Percentiles rank a stretch among this genome's conserved stretches.
phyloP scores from a whole-genome alignment of 1,140 invertebrate species.

The Neotoxoptera formosana region DNA sequence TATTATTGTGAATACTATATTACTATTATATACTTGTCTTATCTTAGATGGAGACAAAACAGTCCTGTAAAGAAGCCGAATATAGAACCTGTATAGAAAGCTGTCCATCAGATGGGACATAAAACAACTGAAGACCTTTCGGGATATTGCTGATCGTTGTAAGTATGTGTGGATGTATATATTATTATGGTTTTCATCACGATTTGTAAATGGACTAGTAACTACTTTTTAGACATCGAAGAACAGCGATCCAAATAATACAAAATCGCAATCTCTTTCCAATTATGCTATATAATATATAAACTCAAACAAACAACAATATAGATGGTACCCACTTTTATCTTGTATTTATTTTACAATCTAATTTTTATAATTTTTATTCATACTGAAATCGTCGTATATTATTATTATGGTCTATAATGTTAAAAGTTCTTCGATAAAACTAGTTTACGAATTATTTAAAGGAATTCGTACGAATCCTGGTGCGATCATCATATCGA shows the following conservation, averaged over 20 bases:
- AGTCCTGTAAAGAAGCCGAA: neutral
- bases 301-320: neutral
- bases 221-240: neutral
- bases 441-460: neutral
- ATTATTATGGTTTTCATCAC: neutral
- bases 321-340: neutral
- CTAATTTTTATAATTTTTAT: too few relatives aligned
- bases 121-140: neutral
- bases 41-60: neutral
- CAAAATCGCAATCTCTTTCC: neutral
- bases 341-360: neutral
- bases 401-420: neutral
- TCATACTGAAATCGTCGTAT: too few relatives aligned
- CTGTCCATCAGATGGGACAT: neutral
- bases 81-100: conserved; percentile 16
- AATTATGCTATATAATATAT: neutral
- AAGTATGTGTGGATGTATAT: neutral
- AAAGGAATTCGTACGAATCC: neutral
- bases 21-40: neutral
- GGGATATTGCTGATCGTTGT: neutral
- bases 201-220: neutral
- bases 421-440: too few relatives aligned
- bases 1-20: too few relatives aligned
- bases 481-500: neutral
- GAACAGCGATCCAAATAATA: neutral